Evolutionary conservation across 2,113 vertebrate genomes (phyloP).

Genomic region (Sorex fumeus): DNA sequence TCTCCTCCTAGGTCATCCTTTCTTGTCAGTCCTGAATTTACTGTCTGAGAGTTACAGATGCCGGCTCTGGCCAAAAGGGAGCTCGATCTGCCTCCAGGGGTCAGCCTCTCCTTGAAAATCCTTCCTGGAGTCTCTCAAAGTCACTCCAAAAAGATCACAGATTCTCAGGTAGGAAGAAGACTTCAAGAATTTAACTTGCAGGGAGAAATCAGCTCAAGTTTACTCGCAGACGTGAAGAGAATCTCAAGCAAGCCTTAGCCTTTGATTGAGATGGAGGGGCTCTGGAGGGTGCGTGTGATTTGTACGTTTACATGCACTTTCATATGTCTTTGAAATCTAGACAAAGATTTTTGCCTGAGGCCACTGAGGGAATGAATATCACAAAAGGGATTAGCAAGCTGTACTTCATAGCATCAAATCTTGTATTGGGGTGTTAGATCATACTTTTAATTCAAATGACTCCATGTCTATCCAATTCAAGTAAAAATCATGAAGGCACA

Average conservation of each 20-base stretch:
- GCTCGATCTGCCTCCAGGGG: conserved; percentile 79
- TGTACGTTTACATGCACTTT: conserved; percentile 70
- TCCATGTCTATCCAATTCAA: conserved; percentile 63
- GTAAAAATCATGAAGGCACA: conserved; percentile 65
- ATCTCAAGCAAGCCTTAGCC: conserved; percentile 69
- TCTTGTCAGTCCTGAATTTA: background rate
- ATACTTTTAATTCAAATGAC: conserved; percentile 79
- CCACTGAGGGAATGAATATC: conserved; percentile 80
- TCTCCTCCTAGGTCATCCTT: background rate
- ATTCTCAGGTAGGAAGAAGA: conserved; percentile 67
- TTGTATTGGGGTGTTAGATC: conserved; percentile 69
- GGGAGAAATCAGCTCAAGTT: conserved; percentile 67
- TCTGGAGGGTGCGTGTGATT: conserved; percentile 22
- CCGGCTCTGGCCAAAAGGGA: conserved; percentile 59
- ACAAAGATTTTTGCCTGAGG: conserved; percentile 83
- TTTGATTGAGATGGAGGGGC: conserved; percentile 76
- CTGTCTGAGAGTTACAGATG: conserved; percentile 27
- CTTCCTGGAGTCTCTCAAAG: conserved; percentile 58
- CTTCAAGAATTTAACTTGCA: conserved; percentile 73
- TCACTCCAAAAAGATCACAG: background rate
- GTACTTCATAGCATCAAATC: conserved; percentile 67
- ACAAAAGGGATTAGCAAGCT: conserved; percentile 79
- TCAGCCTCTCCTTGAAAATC: conserved; percentile 84
- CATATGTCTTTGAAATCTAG: conserved; percentile 81
- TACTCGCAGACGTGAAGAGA: conserved; percentile 60